phyloP scores from a whole-genome alignment of 2,888 invertebrate genomes.

The Chironomus tentans region DNA sequence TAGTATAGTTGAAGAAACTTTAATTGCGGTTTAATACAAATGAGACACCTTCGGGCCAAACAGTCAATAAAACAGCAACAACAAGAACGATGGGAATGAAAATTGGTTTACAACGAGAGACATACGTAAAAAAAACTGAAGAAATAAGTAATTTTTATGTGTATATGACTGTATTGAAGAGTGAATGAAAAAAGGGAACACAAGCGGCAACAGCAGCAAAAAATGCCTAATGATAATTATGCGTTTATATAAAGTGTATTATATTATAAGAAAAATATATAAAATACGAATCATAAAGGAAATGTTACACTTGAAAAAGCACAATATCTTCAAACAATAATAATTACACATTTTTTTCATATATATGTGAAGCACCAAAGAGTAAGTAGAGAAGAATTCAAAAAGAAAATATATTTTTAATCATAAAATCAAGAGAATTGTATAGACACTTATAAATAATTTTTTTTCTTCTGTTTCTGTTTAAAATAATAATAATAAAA shows the following conservation, averaged over 20 bases:
- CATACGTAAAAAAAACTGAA: too few relatives aligned
- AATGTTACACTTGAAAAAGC: slow-evolving; percentile 27
- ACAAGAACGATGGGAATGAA: not conserved
- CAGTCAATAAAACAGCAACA: slow-evolving; percentile 15
- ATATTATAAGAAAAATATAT: not conserved
- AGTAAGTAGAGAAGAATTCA: not conserved
- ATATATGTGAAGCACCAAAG: not conserved
- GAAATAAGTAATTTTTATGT: too few relatives aligned
- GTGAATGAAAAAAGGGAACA: not conserved
- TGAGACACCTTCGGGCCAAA: slow-evolving; percentile 16
- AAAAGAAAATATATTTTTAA: slow-evolving; percentile 13
- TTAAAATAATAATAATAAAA: not conserved
- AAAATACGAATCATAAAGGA: slow-evolving; percentile 24
- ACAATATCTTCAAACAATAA: slow-evolving; percentile 27
- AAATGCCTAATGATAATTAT: slow-evolving; percentile 27
- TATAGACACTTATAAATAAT: slow-evolving; percentile 26
- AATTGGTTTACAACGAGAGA: not conserved
- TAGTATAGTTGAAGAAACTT: slow-evolving; percentile 6
- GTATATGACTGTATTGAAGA: not conserved
- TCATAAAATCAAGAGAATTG: slow-evolving; percentile 26
- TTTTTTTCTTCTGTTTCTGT: not conserved
- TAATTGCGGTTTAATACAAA: slow-evolving; percentile 27
- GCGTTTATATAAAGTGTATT: slow-evolving; percentile 12
- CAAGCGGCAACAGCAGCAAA: not conserved
- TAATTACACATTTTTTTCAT: slow-evolving; percentile 23